Evolutionary conservation across 2,113 vertebrate genomes (phyloP).

Genomic region (Irena cyanogastra): DNA sequence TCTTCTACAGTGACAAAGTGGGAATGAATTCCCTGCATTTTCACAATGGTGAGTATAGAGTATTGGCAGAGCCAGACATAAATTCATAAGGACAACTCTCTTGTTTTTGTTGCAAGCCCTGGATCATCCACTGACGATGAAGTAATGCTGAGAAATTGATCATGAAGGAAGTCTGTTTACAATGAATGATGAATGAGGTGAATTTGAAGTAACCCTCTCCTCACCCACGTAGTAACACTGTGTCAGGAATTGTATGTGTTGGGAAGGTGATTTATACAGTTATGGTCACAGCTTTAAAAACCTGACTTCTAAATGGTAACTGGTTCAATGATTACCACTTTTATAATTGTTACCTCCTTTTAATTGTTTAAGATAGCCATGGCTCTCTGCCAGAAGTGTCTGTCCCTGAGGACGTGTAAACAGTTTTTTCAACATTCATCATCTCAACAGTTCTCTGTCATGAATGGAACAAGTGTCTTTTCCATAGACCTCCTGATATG

Average conservation of each 20-base stretch:
- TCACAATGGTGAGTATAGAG: rapidly evolving
- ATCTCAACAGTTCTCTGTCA: background rate
- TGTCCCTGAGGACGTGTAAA: background rate
- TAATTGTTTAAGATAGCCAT: background rate
- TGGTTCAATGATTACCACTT: background rate
- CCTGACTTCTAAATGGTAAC: background rate
- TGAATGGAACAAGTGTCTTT: background rate
- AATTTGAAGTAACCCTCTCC: background rate
- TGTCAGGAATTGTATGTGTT: background rate
- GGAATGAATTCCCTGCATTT: background rate
- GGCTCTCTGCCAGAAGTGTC: background rate
- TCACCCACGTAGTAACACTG: rapidly evolving
- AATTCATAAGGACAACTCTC: background rate
- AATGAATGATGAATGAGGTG: background rate
- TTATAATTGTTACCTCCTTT: background rate
- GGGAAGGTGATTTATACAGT: background rate
- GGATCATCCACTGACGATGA: background rate
- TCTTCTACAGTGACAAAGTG: background rate
- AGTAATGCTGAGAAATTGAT: background rate
- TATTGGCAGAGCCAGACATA: background rate
- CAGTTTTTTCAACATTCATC: background rate
- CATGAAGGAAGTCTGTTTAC: background rate
- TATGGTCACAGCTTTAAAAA: background rate
- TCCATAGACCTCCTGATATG: background rate
- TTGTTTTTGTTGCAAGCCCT: background rate